Base-by-base conservation (phyloP, 2,888 invertebrate genomes). In the Cataglyphis altisquamis region DNA sequence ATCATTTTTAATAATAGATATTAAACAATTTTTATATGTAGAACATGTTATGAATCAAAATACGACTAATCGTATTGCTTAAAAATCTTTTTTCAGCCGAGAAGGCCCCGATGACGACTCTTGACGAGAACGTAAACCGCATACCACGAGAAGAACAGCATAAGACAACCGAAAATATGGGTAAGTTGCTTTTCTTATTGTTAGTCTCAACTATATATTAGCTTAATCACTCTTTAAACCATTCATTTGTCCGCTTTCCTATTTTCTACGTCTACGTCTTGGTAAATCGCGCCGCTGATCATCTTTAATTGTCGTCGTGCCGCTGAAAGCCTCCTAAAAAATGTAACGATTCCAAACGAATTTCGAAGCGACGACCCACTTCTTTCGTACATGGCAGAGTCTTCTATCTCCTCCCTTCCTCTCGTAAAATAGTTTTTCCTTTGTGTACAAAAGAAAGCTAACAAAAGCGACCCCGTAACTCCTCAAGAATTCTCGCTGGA, bases 41-140 rank as follows among this genome's bases (percentile, higher is more conserved):
- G 63, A 74, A 2, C 32, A 41, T 36, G 15, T 15, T 5, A 25
- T 10, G 15, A 12, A 6, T 18, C 1, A 29, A 72, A 62, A 32
- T 18, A 70, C 70, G 84, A 85, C 62, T 88, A 86, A 88, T 75
- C 36, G 36, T 70, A 68, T 75, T 70, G 60, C 82, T 75, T 3
- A 64, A 84, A 80, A 70, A 74, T 89, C 85, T 88, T 83, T 45
- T 93, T 93, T 82, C 91, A 94, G 94, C 90, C 89, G 83, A 91
- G 86, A 93, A 93, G 88, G 90, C 88, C 84, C 87, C 94, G 92
- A 94, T 94, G 94, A 93, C 92, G 91, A 93, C 94, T 88, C 91
- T 94, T 74, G 94, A 94, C 88, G 94, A 94, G 88, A 94, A 94
- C 91, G 94, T 94, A 78, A 94, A 94, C 90, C 93, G 93, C 87